Base-by-base conservation (phyloP, 2,888 invertebrate species). In the Calliphora vomitoria region DNA sequence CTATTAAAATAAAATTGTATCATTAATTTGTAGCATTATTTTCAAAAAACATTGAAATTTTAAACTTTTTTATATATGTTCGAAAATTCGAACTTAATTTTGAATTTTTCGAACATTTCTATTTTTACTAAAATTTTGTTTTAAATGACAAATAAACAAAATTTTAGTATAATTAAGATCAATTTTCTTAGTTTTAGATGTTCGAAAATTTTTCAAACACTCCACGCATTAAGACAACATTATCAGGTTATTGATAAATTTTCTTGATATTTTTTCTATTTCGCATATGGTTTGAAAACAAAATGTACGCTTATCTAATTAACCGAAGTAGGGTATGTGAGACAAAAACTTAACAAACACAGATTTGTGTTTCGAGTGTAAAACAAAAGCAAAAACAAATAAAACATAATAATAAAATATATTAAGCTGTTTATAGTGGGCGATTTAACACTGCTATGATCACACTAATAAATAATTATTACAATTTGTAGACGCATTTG, bases 381-480 rank as follows among this genome's bases (percentile, higher is more conserved):
- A 41, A 66, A 66, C 0, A 38, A 38, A 41, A 66, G 44, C 0
- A 38, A 38, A 38, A 20, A 20, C 11, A 41, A 41, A 20, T 4
- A 38, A 35, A 38, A 64, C 10, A 35, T 5, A 35, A 35, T 11
- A 35, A 35, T 62, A 62, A 64, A 10, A 10, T 4, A 5, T 64
- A 41, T 41, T 66, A 44, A 44, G 10, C n/a, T 64, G 64, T 64
- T 64, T 50, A 69, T 69, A 31, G 69, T 71, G 53, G 69, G 69
- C 53, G 69, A 71, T 31, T 71, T 50, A 41, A 71, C 53, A 53
- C 53, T 53, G 25, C 20, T 4, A 18, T 13, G 69, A 50, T 71
- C 53, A 53, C 66, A 66, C 11, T 69, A 31, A 69, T 15, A 31
- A 8, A 31, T 31, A 25, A 31, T 58, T 25, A 8, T 31, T 60